Evolutionary conservation across 1,140 invertebrate species (phyloP).

Genomic region (Muscidifurax raptorellus): DNA sequence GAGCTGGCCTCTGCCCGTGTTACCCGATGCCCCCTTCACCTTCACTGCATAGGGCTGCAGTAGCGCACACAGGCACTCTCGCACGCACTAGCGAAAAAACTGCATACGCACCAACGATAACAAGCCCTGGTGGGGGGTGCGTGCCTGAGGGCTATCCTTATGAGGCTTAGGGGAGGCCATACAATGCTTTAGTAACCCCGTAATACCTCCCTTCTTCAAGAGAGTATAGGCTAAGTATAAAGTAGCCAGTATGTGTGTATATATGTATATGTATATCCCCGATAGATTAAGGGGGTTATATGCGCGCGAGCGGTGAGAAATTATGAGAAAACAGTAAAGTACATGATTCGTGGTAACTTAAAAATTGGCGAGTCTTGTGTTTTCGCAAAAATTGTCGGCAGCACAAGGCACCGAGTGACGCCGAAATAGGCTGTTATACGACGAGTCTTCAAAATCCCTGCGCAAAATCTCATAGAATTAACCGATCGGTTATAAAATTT

Average conservation of each 20-base stretch:
- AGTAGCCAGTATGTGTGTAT: constrained; percentile 59
- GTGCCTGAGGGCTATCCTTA: constrained; percentile 73
- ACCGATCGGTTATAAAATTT: background rate
- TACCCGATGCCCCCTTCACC: constrained; percentile 69
- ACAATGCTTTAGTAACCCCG: constrained; percentile 71
- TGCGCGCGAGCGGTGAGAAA: background rate
- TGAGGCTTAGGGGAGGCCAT: constrained; percentile 71
- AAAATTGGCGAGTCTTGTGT: constrained; percentile 15
- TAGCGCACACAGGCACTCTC: constrained; percentile 34
- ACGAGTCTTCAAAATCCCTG: too few relatives aligned
- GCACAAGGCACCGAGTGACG: too few relatives aligned
- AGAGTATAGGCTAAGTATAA: constrained; percentile 65
- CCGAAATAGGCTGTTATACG: too few relatives aligned
- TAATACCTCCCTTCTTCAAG: constrained; percentile 63
- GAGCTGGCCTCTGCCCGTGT: constrained; percentile 63
- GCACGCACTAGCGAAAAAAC: constrained; percentile 70
- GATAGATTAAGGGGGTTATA: constrained; percentile 7
- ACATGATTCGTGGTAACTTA: constrained; percentile 12
- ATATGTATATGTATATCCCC: constrained; percentile 41
- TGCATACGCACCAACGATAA: constrained; percentile 70
- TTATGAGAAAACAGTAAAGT: background rate
- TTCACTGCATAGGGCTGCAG: constrained; percentile 65
- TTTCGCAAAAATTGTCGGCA: background rate
- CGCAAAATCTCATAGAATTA: too few relatives aligned
- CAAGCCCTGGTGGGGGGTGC: constrained; percentile 61